These are phyloP conservation scores for Eumaeus atala DNA, from an alignment of 1,140 invertebrate genomes.

Conservation along the genomic window DNA sequence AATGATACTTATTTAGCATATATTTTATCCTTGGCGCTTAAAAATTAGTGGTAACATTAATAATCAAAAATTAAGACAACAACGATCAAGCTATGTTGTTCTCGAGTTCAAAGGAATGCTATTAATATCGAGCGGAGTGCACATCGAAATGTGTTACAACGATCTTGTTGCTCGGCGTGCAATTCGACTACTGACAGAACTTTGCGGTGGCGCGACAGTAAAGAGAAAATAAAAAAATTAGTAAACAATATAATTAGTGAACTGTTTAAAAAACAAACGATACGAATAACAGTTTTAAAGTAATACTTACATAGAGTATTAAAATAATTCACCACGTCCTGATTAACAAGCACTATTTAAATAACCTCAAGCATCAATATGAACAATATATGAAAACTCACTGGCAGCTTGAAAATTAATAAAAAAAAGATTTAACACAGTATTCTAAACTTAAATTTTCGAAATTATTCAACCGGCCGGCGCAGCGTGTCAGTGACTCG, in stretches of 20 bases:
- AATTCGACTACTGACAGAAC: slow-evolving; percentile 1
- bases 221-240: not conserved
- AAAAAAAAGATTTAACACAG: not conserved
- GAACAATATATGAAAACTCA: not conserved
- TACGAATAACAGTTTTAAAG: too few species aligned
- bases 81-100: slow-evolving; percentile 3
- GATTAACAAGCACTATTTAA: not conserved
- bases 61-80: not conserved
- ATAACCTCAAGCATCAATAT: not conserved
- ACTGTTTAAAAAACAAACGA: not conserved
- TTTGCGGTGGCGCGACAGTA: not conserved
- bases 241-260: not conserved
- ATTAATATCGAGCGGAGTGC: slow-evolving; percentile 5
- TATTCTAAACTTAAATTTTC: not conserved
- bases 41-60: too few species aligned
- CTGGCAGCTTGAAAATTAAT: not conserved
- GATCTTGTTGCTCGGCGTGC: not conserved
- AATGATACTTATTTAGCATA: too few species aligned
- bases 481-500: slow-evolving; percentile 5
- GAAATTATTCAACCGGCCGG: slow-evolving; percentile 2
- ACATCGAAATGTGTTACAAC: slow-evolving; percentile 7
- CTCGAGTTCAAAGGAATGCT: slow-evolving; percentile 10
- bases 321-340: not conserved
- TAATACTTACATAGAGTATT: too few species aligned
- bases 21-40: too few species aligned